Base-by-base conservation (phyloP, 2,888 invertebrate genomes). In the Balanococcus diminutus region DNA sequence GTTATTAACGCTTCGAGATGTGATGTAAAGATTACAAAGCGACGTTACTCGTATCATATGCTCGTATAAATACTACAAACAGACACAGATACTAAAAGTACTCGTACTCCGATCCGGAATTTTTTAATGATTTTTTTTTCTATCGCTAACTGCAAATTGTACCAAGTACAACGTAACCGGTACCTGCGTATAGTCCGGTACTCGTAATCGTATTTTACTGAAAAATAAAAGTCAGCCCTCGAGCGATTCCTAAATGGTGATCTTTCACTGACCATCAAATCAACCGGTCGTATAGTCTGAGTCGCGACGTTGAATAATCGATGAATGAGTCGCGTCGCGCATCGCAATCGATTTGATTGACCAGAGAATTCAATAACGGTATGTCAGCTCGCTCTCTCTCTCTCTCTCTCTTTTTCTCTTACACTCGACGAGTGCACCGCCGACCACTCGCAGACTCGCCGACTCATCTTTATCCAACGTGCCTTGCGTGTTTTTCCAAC, bases 261-360 rank as follows among this genome's bases (percentile, higher is more conserved):
- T 75, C 75, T 75, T 75, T 31, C 32, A n/a, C 32, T 19, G 32
- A 32, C 51, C 19, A 51, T 31, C 75, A 32, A 75, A 51, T 31
- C 75, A 32, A 75, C 75, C 75, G 75, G 75, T 75, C 75, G 75
- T 36, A 22, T 61, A 51, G 51, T n/a, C 51, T 8, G 42, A 42
- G 19, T 4, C 36, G 19, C 82, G 82, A 82, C 84, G 72, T 84
- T 84, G 84, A 84, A 84, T 84, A 84, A 84, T 84, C 84, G 84
- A 72, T 75, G 84, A 84, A 84, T 84, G 84, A 84, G 84, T 84
- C 72, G 84, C 84, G 84, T 84, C 75, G 72, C 46, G 84, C 84
- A 84, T 84, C 72, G 84, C 72, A 84, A 84, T 84, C 84, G 79
- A 84, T 84, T 84, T 84, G 84, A 84, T 84, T 84, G 84, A 75